A percentile compares a stretch with the other conserved stretches of the same genome.
phyloP scores from a whole-genome alignment of 1,140 invertebrate species.

The Aporrectodea caliginosa region DNA sequence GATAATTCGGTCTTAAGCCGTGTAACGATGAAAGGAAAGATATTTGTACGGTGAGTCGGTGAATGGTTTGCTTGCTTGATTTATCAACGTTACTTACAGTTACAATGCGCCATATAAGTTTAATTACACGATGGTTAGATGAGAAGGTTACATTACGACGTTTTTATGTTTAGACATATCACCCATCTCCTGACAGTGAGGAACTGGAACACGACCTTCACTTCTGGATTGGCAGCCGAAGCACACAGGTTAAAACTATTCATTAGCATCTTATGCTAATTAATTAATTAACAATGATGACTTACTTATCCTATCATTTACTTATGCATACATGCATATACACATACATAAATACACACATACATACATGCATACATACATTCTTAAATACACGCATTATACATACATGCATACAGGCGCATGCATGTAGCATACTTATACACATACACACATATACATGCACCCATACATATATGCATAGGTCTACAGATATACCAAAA shows the following conservation, averaged over 20 bases:
- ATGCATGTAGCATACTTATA: neutral
- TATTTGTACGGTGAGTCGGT: too few species aligned
- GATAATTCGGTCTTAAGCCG: too few species aligned
- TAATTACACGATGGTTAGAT: neutral
- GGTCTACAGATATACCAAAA: too few species aligned
- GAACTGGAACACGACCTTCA: conserved; percentile 18
- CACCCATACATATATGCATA: too few species aligned
- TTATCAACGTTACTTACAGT: neutral
- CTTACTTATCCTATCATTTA: neutral
- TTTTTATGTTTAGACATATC: conserved; percentile 23
- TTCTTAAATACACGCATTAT: neutral
- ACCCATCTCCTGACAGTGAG: neutral
- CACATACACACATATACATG: too few species aligned
- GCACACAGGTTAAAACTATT: neutral
- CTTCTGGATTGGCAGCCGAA: conserved; percentile 29
- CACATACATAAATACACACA: neutral
- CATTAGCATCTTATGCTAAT: neutral
- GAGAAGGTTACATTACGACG: neutral
- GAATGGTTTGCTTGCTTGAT: neutral
- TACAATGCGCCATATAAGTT: neutral
- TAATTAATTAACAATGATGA: neutral
- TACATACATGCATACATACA: neutral
- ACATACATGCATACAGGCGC: neutral
- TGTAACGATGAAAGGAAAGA: too few species aligned
- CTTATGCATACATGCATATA: neutral